Conservation (phyloP, 2,113 vertebrate species). For the Eublepharis macularius region DNA sequence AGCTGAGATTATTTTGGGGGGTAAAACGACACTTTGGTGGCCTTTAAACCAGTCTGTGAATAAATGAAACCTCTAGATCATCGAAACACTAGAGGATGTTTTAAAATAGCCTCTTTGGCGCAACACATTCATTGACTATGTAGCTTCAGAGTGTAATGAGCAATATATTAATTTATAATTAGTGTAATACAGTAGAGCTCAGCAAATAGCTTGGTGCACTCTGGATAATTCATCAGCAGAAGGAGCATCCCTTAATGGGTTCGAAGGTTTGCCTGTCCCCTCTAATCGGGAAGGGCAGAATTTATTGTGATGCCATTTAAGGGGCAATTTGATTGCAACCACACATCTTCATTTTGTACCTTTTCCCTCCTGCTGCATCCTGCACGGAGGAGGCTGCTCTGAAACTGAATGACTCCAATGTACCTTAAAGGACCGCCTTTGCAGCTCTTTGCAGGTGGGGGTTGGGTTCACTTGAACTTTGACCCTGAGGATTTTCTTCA, state of each 20-base stretch:
- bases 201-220: conserved; percentile 60
- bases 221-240: conserved; percentile 63
- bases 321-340: conserved; percentile 50
- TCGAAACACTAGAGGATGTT: conserved; percentile 55
- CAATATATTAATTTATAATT: conserved; percentile 76
- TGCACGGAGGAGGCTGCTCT: neutral
- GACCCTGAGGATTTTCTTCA: neutral
- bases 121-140: conserved; percentile 58
- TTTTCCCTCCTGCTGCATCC: neutral
- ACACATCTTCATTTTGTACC: conserved; percentile 38
- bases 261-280: conserved; percentile 58
- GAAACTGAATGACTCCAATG: fast-evolving
- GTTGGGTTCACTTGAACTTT: neutral
- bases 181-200: conserved; percentile 63
- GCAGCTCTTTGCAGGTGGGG: neutral
- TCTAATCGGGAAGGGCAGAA: conserved; percentile 57
- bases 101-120: conserved; percentile 54
- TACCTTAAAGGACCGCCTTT: neutral
- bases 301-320: conserved; percentile 63
- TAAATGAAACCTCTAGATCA: conserved; percentile 63
- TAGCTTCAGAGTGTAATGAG: conserved; percentile 65
- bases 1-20: neutral
- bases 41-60: conserved; percentile 54
- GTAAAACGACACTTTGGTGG: conserved; percentile 30
- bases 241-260: conserved; percentile 60